Base-by-base conservation (phyloP, 2,113 vertebrate species). In the Pavo muticus region DNA sequence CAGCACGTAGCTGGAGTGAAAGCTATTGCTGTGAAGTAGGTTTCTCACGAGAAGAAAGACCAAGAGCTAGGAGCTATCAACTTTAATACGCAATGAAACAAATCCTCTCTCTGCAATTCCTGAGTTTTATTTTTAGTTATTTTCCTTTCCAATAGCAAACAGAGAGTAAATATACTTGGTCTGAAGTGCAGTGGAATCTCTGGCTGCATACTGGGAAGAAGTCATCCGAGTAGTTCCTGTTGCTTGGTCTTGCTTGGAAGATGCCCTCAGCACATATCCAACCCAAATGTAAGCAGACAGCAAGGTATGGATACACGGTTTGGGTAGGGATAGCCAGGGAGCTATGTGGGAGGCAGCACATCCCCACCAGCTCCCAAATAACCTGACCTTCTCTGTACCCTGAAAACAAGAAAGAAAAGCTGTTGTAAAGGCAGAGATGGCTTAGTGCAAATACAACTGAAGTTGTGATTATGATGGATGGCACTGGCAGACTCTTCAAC, bases 321-420 rank as follows among this genome's bases (percentile, higher is more conserved):
- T 65, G 44, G 52, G 20, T 0, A 0, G 1, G 9, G 30, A 16
- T 14, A 44, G 20, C 73, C 16, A 20, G 35, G 24, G 60, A 67
- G 10, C 7, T 65, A 25, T 3, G 2, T 1, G 1, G 19, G 15
- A 5, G 19, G 7, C 3, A 1, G n/a, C 10, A n/a, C 59, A 65
- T 1, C 1, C 18, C 11, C n/a, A 35, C 1, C 29, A 15, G 3
- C 48, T 68, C 59, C 29, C 30, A 25, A 71, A 63, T 32, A 72
- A n/a, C 21, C 14, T 71, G 35, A 57, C 8, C 10, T 14, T 47
- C 35, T 56, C 75, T 42, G 32, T 45, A 4, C 39, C 29, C 48
- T 48, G 56, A 30, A 67, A 73, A 72, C 13, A 79, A 65, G 29
- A 45, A 77, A 70, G 50, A 65, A 39, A 79, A 88, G 20, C 14